Evolutionary conservation across 2,113 vertebrate species (phyloP).

Genomic region (Catharus bicknelli): DNA sequence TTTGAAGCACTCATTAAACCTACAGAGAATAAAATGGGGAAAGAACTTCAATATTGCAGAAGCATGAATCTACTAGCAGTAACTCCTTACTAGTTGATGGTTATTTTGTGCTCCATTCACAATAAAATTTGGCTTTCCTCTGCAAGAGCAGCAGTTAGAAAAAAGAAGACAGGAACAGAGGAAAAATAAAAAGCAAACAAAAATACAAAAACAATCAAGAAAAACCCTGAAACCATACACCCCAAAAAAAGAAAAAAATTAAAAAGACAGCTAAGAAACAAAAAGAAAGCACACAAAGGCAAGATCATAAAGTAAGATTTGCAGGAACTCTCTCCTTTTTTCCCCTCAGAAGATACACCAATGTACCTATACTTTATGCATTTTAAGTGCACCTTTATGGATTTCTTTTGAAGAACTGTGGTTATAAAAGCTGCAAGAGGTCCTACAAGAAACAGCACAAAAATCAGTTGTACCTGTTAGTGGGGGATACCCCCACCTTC

Average conservation of each 20-base stretch:
- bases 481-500: background rate
- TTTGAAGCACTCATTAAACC: background rate
- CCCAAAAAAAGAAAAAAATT: background rate
- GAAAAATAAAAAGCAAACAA: background rate
- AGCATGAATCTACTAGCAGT: background rate
- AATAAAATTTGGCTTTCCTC: background rate
- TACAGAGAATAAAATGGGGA: background rate
- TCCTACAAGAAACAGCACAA: background rate
- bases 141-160: background rate
- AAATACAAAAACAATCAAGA: background rate
- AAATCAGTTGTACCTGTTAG: accelerated
- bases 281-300: background rate
- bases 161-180: background rate
- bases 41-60: background rate
- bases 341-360: background rate
- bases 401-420: background rate
- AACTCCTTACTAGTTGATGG: background rate
- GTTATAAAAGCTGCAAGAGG: background rate
- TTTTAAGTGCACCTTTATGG: background rate
- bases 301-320: background rate
- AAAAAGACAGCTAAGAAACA: background rate
- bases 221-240: background rate
- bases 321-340: background rate
- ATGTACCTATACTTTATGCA: background rate
- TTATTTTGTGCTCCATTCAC: background rate